phyloP scores from a whole-genome alignment of 2,113 vertebrate species.

The Leucosticte australis region DNA sequence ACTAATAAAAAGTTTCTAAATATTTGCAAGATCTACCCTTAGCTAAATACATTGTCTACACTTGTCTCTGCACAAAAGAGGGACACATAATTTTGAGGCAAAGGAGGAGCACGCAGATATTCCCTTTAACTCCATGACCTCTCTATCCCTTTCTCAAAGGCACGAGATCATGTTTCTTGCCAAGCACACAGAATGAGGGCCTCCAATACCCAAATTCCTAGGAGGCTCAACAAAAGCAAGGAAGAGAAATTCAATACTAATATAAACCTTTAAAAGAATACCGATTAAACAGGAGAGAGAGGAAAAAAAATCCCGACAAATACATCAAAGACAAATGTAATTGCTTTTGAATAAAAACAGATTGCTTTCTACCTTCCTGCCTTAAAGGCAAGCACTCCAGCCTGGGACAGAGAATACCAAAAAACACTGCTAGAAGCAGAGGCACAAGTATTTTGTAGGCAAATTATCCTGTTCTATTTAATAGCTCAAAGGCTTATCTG shows the following conservation, averaged over 20 bases:
- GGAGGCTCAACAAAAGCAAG: neutral
- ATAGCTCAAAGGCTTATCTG: conserved; percentile 57
- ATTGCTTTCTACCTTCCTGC: conserved; percentile 51
- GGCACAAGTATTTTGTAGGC: conserved; percentile 7
- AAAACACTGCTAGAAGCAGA: neutral
- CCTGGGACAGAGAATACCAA: neutral
- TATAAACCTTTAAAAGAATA: conserved; percentile 12
- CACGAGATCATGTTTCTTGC: neutral
- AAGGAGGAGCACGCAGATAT: neutral
- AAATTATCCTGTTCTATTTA: conserved; percentile 39
- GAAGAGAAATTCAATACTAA: neutral
- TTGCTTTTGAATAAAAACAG: conserved; percentile 61
- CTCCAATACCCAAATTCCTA: neutral
- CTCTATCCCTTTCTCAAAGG: neutral
- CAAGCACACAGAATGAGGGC: neutral
- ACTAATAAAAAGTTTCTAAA: neutral
- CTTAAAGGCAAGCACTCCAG: conserved; percentile 28
- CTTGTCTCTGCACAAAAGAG: neutral
- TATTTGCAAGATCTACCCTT: neutral
- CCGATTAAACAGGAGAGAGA: neutral
- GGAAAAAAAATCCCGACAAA: neutral
- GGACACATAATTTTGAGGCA: neutral
- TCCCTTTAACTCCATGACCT: neutral
- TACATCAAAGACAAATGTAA: conserved; percentile 67
- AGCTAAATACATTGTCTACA: neutral